phyloP scores from a whole-genome alignment of 1,140 invertebrate species.

The Probaryconus sp. region DNA sequence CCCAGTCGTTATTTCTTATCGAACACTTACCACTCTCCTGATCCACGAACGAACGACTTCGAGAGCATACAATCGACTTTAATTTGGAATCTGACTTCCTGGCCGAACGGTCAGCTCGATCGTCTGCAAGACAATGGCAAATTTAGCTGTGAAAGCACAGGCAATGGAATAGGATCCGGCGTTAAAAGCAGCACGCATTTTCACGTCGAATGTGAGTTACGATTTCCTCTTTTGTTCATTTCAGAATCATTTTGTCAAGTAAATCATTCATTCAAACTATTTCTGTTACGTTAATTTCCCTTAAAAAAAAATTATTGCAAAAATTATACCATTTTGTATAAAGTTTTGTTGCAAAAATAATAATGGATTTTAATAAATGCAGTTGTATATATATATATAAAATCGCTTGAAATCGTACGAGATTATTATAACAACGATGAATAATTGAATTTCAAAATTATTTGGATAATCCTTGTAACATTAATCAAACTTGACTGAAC shows the following conservation, averaged over 20 bases:
- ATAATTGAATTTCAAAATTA: constrained; percentile 12
- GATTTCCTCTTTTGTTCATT: too few relatives aligned
- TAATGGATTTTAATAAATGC: too few relatives aligned
- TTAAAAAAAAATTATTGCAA: too few relatives aligned
- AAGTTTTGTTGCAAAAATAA: too few relatives aligned
- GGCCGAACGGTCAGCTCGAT: constrained; percentile 87
- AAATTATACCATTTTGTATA: too few relatives aligned
- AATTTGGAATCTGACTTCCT: constrained; percentile 89
- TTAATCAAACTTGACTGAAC: constrained; percentile 25
- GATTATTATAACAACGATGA: background rate
- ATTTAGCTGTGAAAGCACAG: constrained; percentile 89
- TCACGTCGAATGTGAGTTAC: constrained; percentile 90
- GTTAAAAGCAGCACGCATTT: constrained; percentile 90
- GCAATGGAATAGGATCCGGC: constrained; percentile 85
- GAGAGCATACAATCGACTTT: constrained; percentile 91
- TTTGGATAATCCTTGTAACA: constrained; percentile 15
- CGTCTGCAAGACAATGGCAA: constrained; percentile 87
- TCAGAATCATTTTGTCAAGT: too few relatives aligned
- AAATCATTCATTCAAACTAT: too few relatives aligned
- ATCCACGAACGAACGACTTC: constrained; percentile 88
- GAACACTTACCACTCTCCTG: constrained; percentile 80
- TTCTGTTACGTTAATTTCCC: too few relatives aligned
- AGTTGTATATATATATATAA: too few relatives aligned
- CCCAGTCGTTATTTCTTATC: constrained; percentile 84
- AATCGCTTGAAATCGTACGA: too few relatives aligned